Conservation (phyloP, 2,113 vertebrate genomes). For the Cyrtonyx montezumae region DNA sequence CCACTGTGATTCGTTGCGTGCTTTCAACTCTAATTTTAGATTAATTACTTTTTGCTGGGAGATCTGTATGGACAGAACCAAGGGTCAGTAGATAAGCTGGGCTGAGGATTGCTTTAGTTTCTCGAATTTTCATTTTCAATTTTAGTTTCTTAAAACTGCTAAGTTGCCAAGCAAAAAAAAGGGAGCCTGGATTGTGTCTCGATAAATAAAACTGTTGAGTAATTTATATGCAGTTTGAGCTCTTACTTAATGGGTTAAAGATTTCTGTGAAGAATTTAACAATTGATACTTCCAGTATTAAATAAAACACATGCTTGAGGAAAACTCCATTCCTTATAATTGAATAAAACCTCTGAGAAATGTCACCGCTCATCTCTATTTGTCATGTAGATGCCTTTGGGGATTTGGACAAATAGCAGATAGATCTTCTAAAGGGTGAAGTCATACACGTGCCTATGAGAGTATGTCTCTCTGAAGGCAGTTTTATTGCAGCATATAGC, state of each 20-base stretch:
- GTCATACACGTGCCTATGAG: not conserved
- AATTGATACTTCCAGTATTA: not conserved
- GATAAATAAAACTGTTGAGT: not conserved
- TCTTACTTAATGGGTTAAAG: conserved; percentile 22
- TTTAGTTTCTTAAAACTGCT: not conserved
- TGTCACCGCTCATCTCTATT: conserved; percentile 15
- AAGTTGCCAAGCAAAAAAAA: not conserved
- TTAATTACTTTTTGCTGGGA: not conserved
- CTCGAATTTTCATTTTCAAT: not conserved
- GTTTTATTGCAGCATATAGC: not conserved
- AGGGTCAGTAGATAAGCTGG: not conserved
- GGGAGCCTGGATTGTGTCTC: not conserved
- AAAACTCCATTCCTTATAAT: conserved; percentile 27
- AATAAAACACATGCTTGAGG: not conserved
- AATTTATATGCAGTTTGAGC: not conserved
- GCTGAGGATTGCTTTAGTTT: not conserved
- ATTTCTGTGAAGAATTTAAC: not conserved
- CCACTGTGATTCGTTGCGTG: not conserved
- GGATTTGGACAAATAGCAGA: conserved; percentile 12
- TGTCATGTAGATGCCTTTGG: not conserved
- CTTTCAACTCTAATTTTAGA: not conserved
- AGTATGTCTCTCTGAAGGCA: not conserved
- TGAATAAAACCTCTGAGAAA: conserved; percentile 37
- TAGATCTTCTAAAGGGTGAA: not conserved
- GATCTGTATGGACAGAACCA: not conserved